Evolutionary conservation across 2,797 vertebrate genomes (phyloP), one percentile per base, ranked within the genome.

Genomic region (Tokudaia tokunoshimensis): DNA sequence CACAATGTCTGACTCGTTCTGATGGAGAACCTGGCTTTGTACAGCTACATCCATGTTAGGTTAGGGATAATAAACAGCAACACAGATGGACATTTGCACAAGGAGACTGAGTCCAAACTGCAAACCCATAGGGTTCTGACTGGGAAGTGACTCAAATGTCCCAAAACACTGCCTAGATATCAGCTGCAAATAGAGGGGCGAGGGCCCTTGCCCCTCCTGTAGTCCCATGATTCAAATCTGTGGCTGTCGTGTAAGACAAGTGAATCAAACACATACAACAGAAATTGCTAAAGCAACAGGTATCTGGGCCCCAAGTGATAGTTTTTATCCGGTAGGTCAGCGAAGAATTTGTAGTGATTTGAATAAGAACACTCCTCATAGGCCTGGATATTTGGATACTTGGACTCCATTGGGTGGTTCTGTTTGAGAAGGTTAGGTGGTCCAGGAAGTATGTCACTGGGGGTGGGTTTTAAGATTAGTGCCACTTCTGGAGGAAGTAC

Each of bases 381-480:
- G 63, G 12, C 63, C 67, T 85, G 44, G 20, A 2, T 70, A n/a
- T 86, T 84, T 67, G 31, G 24, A 34, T 1, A 34, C 11, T 67
- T 24, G 19, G 44, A n/a, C 19, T 31, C 83, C 44, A 24, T 1
- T 7, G 34, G 3, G 83, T 24, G 83, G 7, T 9, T 70, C 12
- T 24, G 44, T n/a, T 67, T 67, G 83, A 24, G 44, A 52, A 20
- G 31, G 63, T n/a, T 5, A n/a, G 63, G 63, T 17, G 12, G 31
- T 12, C 4, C 59, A 44, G 37, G 8, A 44, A 19, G 14, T 17
- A 0, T 0, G 0, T 61, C 57, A 44, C 22, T 11, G 80, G 57
- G 5, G 37, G 3, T 26, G n/a, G 55, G 6, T 24, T 37, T 59
- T 59, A 12, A 24, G 20, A 81, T 14, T 24, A 24, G 52, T 8